Conservation (phyloP, 37 sponge, comb jelly and placozoan genomes). For the Geodia barretti region DNA sequence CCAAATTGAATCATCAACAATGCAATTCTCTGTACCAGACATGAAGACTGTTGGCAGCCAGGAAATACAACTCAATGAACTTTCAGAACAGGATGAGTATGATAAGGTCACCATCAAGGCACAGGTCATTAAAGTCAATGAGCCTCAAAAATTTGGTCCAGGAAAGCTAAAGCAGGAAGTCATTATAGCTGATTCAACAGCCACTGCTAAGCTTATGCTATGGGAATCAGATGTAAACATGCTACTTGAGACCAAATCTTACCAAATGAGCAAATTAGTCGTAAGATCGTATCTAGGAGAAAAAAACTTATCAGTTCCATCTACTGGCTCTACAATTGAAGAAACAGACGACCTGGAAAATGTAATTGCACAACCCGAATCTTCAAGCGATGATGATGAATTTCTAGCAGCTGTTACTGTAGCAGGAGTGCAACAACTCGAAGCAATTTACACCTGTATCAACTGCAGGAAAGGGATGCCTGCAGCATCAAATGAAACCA, state of each 20-base stretch:
- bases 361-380: not conserved
- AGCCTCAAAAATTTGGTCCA: not conserved
- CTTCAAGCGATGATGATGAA: not conserved
- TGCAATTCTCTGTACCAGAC: not conserved
- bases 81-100: not conserved
- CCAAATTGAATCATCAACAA: not conserved
- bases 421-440: no score
- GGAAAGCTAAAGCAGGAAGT: not conserved
- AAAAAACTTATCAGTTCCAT: not conserved
- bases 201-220: not conserved
- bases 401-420: no score
- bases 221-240: not conserved
- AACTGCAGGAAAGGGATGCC: no score
- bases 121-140: not conserved
- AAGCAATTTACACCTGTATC: no score
- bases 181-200: not conserved
- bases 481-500: no score
- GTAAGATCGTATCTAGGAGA: not conserved
- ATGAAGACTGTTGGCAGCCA: not conserved
- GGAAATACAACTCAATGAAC: not conserved
- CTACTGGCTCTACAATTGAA: not conserved
- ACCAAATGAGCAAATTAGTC: not conserved
- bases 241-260: not conserved
- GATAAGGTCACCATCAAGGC: not conserved
- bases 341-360: slow-evolving; percentile 1